These are phyloP conservation scores for Synergus umbraculus DNA, from an alignment of 2,888 invertebrate species.

Conservation along the genomic window DNA sequence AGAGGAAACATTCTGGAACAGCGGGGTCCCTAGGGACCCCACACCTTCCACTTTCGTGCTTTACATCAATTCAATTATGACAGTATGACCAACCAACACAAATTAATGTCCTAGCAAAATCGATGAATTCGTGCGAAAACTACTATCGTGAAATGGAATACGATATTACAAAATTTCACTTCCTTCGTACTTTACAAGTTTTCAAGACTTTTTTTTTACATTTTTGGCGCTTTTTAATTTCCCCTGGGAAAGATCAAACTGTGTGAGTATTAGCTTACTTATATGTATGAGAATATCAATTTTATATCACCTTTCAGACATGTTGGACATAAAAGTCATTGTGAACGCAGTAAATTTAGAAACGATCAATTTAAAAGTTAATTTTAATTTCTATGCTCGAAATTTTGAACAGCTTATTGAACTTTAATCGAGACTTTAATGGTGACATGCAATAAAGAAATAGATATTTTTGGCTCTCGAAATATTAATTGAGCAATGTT, in stretches of 20 bases:
- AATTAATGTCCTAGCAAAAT: conserved; percentile 1
- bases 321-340: neutral
- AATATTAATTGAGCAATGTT: conserved; percentile 21
- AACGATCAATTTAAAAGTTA: neutral
- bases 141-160: neutral
- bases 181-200: neutral
- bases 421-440: too few relatives aligned
- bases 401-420: neutral
- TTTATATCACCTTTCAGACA: neutral
- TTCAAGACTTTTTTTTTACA: neutral
- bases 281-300: neutral
- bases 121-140: conserved; percentile 1
- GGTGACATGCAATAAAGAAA: too few relatives aligned
- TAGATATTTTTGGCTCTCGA: neutral
- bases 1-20: conserved; percentile 24
- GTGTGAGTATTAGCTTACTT: neutral
- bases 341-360: neutral
- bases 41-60: conserved; percentile 35
- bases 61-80: conserved; percentile 41
- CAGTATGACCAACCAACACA: conserved; percentile 31
- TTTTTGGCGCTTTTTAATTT: conserved; percentile 7
- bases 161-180: neutral
- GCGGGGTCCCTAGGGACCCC: conserved; percentile 10
- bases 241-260: conserved; percentile 14
- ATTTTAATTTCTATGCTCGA: neutral